Evolutionary conservation across 1,140 invertebrate genomes (phyloP), one percentile per base, ranked within the genome.

Genomic region (Drosophila sproati): DNA sequence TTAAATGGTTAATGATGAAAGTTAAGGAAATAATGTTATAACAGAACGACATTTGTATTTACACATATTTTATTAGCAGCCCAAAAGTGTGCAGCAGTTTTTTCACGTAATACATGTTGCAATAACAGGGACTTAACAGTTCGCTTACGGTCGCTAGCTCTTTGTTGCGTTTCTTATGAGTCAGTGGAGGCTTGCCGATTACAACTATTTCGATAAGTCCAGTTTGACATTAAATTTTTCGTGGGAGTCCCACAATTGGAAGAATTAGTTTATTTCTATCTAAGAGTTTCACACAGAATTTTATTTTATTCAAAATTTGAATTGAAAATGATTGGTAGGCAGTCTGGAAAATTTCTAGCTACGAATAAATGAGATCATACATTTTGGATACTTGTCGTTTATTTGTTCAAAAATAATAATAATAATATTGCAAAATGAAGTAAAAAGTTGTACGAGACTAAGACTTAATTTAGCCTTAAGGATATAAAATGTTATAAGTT

Each of bases 381-480:
- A 51, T 29, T 35, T 68, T 68, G 51, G 34, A 41, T 67, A 77
- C 20, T 63, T 66, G 41, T 77, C 61, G n/a, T 88, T 87, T 83
- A 88, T 83, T 83, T 77, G 57, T 71, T 83, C 76, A 80, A 74
- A 74, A 69, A 62, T 73, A 87, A 83, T 85, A 83, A 89, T 68
- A 77, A 83, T 87, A 89, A 80, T 89, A 87, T 87, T 87, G 80
- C 83, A 89, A 73, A 87, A 79, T 55, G 34, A 71, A 79, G 85
- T 89, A 71, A 75, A 77, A 80, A 72, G 66, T 56, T 73, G 60
- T 80, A 80, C 59, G 47, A 34, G 54, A 69, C 69, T 80, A 83
- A 78, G 80, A 74, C 85, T 78, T 89, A 87, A 85, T 72, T 66
- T 76, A 60, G 70, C 70, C 55, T 82, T 82, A 82, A 82, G 78